phyloP scores from a whole-genome alignment of 2,113 vertebrate genomes.

The Rhea americana region DNA sequence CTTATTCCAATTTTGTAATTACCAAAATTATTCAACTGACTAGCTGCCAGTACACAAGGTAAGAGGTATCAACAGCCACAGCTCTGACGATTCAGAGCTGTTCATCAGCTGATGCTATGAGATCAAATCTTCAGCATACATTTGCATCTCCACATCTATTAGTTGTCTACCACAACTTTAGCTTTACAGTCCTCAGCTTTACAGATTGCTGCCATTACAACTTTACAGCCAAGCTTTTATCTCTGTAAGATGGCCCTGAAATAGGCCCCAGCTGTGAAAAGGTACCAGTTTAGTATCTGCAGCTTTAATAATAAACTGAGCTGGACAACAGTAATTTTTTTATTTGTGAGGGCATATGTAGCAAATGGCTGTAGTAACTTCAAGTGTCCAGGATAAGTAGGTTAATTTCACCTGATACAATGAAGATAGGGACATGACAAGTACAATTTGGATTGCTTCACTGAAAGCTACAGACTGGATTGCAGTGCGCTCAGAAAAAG shows the following conservation, averaged over 20 bases:
- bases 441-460: background rate
- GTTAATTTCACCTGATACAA: background rate
- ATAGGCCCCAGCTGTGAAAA: background rate
- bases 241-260: background rate
- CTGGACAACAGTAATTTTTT: background rate
- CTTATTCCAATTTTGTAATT: background rate
- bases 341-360: background rate
- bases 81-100: no score
- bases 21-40: background rate
- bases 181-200: no score
- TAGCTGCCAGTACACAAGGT: background rate
- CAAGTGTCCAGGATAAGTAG: background rate
- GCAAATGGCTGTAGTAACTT: background rate
- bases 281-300: background rate
- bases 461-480: no score
- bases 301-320: background rate
- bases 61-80: background rate
- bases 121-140: accelerated
- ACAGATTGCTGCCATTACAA: background rate
- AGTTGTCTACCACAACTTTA: background rate
- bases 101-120: accelerated
- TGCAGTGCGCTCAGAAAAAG: background rate
- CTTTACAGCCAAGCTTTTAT: accelerated
- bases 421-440: background rate
- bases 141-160: accelerated